A percentile compares a stretch with the other conserved stretches of the same genome.
Conservation (phyloP, 2,113 vertebrate genomes). For the Gambusia affinis region DNA sequence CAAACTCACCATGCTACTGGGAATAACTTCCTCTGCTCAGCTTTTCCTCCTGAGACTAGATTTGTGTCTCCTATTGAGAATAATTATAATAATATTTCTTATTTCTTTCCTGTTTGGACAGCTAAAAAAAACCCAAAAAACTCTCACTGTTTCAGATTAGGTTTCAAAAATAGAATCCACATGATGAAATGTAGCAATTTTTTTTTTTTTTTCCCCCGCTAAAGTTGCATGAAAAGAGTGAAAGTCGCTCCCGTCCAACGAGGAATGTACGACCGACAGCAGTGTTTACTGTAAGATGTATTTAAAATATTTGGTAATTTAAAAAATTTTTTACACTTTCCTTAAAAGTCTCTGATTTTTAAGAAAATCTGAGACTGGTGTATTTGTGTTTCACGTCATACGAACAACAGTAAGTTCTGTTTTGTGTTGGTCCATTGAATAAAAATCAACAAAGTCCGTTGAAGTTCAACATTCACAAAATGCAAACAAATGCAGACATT, state of each 20-base stretch:
- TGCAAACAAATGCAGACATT: not conserved
- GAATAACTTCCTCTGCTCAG: not conserved
- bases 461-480: not conserved
- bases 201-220: not conserved
- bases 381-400: too few relatives aligned
- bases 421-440: not conserved
- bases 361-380: too few relatives aligned
- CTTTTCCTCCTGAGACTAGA: not conserved
- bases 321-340: too few relatives aligned
- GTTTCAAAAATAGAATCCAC: not conserved
- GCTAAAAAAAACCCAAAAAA: not conserved
- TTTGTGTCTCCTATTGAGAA: not conserved
- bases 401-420: too few relatives aligned
- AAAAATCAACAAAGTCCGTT: not conserved
- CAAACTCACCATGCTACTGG: not conserved
- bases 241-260: not conserved
- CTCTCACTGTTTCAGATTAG: not conserved
- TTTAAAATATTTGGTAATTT: too few relatives aligned
- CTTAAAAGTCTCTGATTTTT: too few relatives aligned
- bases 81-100: not conserved
- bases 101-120: not conserved
- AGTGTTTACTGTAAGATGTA: too few relatives aligned
- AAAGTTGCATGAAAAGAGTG: not conserved
- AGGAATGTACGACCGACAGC: conserved; percentile 24
- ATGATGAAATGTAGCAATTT: not conserved